phyloP scores from a whole-genome alignment of 2,113 vertebrate species.

The Boleophthalmus pectinirostris region DNA sequence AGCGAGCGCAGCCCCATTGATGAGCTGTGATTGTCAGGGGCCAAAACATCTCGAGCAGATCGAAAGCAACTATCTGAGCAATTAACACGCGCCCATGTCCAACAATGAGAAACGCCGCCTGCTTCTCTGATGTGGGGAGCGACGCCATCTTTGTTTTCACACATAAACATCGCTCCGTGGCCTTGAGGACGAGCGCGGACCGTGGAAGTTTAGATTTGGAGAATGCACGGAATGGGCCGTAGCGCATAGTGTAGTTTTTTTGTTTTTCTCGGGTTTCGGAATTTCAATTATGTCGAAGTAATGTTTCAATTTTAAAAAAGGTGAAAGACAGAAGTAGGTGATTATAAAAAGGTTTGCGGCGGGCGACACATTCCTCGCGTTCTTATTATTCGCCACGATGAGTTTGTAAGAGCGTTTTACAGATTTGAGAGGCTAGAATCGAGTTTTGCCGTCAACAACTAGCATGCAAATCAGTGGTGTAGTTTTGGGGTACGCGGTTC shows the following conservation, averaged over 20 bases:
- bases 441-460: too few relatives aligned
- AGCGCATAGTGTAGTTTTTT: background rate
- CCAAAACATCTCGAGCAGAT: conserved; percentile 46
- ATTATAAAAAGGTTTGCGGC: too few relatives aligned
- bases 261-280: background rate
- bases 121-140: conserved; percentile 14
- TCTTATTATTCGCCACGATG: too few relatives aligned
- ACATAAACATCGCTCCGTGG: background rate
- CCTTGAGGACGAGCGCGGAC: conserved; percentile 4
- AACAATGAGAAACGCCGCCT: conserved; percentile 23
- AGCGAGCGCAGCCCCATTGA: conserved; percentile 50
- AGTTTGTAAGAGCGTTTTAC: too few relatives aligned
- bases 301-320: background rate
- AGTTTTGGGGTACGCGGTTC: too few relatives aligned
- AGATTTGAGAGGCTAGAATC: too few relatives aligned
- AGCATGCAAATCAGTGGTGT: too few relatives aligned
- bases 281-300: background rate
- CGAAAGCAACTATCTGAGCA: conserved; percentile 51
- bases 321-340: too few relatives aligned
- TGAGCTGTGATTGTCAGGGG: conserved; percentile 47
- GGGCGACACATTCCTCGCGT: too few relatives aligned
- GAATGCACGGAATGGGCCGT: background rate
- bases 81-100: conserved; percentile 40
- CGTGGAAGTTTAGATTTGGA: background rate
- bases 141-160: conserved; percentile 42